A percentile compares a stretch with the other conserved stretches of the same genome.
Conservation (phyloP, 1,140 invertebrate genomes). For the Cheumatopsyche charites region DNA sequence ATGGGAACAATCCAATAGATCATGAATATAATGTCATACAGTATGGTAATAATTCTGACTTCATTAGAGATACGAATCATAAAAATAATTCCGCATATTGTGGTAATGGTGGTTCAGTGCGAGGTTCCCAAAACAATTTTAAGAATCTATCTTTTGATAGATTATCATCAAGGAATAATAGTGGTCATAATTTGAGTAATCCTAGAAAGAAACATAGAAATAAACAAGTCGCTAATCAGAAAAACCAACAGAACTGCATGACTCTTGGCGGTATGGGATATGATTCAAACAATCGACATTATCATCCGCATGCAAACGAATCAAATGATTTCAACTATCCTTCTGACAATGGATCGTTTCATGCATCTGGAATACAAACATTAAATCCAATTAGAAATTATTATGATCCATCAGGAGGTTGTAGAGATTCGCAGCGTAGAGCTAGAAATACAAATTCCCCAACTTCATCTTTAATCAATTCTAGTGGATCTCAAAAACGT, state of each 20-base stretch:
- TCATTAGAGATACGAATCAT: constrained; percentile 59
- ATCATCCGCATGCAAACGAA: constrained; percentile 59
- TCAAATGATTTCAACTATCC: constrained; percentile 55
- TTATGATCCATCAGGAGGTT: constrained; percentile 52
- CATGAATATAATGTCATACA: constrained; percentile 63
- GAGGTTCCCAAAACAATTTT: constrained; percentile 59
- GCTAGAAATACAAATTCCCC: constrained; percentile 55
- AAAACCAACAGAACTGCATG: constrained; percentile 60
- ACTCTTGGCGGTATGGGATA: constrained; percentile 61
- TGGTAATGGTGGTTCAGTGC: constrained; percentile 53
- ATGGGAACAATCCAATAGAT: constrained; percentile 59
- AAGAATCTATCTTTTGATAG: constrained; percentile 62
- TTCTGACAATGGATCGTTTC: constrained; percentile 59
- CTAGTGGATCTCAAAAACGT: constrained; percentile 59
- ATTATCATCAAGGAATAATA: constrained; percentile 58
- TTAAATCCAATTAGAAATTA: constrained; percentile 59
- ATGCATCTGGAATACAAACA: constrained; percentile 60
- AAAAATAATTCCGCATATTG: constrained; percentile 55
- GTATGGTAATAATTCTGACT: constrained; percentile 60
- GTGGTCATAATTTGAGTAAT: constrained; percentile 53
- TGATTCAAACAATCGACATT: constrained; percentile 58
- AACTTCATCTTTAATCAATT: constrained; percentile 56
- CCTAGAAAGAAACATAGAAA: constrained; percentile 59
- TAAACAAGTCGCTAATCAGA: constrained; percentile 58
- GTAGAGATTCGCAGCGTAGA: constrained; percentile 56